These are phyloP conservation scores for Blera fallax DNA, from an alignment of 2,888 invertebrate genomes.

Conservation along the genomic window DNA sequence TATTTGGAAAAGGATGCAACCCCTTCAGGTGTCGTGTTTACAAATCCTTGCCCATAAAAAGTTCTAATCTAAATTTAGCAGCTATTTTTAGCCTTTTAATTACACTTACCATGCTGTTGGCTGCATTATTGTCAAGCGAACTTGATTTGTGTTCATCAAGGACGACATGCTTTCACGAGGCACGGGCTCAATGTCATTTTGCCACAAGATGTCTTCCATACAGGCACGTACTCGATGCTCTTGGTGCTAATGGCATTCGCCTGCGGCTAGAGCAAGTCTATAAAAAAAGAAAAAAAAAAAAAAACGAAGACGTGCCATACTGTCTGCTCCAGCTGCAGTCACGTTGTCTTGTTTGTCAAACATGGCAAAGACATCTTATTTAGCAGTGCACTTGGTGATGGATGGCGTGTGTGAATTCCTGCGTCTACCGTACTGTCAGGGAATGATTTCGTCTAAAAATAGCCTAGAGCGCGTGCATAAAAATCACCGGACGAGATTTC, in stretches of 20 bases:
- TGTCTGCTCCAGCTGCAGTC: conserved; percentile 46
- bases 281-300: too few relatives aligned
- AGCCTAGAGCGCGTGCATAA: not conserved
- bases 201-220: not conserved
- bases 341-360: conserved; percentile 29
- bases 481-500: conserved; percentile 24
- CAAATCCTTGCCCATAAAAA: not conserved
- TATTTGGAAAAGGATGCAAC: not conserved
- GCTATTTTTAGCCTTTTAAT: not conserved
- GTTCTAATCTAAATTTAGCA: conserved; percentile 25
- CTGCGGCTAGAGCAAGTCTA: conserved; percentile 5
- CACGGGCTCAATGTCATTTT: conserved; percentile 17
- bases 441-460: conserved; percentile 42
- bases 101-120: not conserved
- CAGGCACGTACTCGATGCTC: not conserved
- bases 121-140: not conserved
- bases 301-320: conserved; percentile 62
- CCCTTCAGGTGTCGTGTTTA: not conserved
- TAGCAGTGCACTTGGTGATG: conserved; percentile 31
- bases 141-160: not conserved
- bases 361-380: conserved; percentile 48
- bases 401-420: conserved; percentile 35
- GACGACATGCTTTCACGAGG: not conserved
- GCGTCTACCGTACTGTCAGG: not conserved
- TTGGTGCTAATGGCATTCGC: not conserved